A percentile compares a stretch with the other conserved stretches of the same genome.
Evolutionary conservation across 1,140 invertebrate species (phyloP).

Genomic region (Physella acuta): DNA sequence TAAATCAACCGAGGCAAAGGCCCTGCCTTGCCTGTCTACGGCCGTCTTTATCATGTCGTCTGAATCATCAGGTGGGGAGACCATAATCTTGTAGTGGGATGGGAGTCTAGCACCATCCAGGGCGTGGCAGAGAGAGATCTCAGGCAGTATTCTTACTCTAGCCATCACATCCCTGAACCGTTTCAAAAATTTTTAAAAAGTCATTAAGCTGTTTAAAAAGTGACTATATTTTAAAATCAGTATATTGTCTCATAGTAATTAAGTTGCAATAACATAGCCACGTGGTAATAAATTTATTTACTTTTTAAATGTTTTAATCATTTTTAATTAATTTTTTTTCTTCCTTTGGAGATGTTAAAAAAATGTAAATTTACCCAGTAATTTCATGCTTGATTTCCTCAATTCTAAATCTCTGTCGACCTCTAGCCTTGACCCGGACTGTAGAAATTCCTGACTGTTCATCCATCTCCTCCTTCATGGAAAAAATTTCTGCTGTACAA

Average conservation of each 20-base stretch:
- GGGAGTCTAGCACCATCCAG: slow-evolving; percentile 61
- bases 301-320: too few species aligned
- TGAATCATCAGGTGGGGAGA: slow-evolving; percentile 38
- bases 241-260: background rate
- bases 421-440: slow-evolving; percentile 66
- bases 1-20: slow-evolving; percentile 43
- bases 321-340: too few species aligned
- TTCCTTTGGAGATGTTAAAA: too few species aligned
- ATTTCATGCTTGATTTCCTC: slow-evolving; percentile 56
- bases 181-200: too few species aligned
- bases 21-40: slow-evolving; percentile 44
- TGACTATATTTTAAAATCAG: background rate
- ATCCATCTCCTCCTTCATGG: slow-evolving; percentile 65
- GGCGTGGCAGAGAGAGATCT: slow-evolving; percentile 64
- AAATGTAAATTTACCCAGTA: slow-evolving; percentile 60
- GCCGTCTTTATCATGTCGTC: slow-evolving; percentile 43
- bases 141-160: slow-evolving; percentile 70
- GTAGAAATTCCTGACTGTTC: slow-evolving; percentile 50
- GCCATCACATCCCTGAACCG: slow-evolving; percentile 60
- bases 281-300: too few species aligned
- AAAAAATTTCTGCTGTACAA: slow-evolving; percentile 75
- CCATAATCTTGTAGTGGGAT: slow-evolving; percentile 44
- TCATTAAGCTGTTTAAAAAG: background rate
- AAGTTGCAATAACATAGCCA: too few species aligned
- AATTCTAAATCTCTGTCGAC: slow-evolving; percentile 70